Base-by-base conservation (phyloP, 2,113 vertebrate species). In the Caranx melampygus region DNA sequence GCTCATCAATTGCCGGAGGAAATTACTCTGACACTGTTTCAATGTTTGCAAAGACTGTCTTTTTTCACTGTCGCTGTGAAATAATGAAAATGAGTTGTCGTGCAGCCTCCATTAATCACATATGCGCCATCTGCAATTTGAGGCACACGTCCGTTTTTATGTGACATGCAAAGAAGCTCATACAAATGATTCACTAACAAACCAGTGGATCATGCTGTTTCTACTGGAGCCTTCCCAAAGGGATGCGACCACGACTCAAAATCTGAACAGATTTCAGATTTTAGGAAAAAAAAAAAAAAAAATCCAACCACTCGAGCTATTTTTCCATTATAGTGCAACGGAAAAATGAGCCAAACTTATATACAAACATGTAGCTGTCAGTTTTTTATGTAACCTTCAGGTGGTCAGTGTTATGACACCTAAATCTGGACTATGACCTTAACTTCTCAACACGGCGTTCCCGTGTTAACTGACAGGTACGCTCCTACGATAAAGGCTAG, bases 101-200 rank as follows among this genome's bases (percentile, higher is more conserved):
- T 59, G 72, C 40, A 5, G 61, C 84, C 68, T 79, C 72, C 13
- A 37, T 85, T 59, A 64, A 91, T 87, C 72, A 88, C 83, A 86
- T 60, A 81, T 40, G 72, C 62, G 45, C 59, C 75, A 54, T 87
- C 71, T 83, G 84, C 80, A 78, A 16, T 78, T 26, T 61, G 72
- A 88, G 83, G 78, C 75, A 59, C 74, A 61, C 42, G 20, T 84
- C 74, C 89, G 67, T 52, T 88, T 79, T 79, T 71, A 79, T 74
- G 78, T 86, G 90, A 81, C 92, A 94, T 94, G 93, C 92, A 93
- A 86, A 82, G 77, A 87, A 86, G 87, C 69, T 61, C 51, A 83
- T 86, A 86, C 52, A 33, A 76, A 82, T 58, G 78, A 83, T 78
- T 86, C 77, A 67, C 42, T 81, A 81, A 76, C 68, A 86, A 87